Evolutionary conservation across 2,797 vertebrate genomes (phyloP), one percentile per base, ranked within the genome.

Genomic region (Parotocinclus haroldoi): DNA sequence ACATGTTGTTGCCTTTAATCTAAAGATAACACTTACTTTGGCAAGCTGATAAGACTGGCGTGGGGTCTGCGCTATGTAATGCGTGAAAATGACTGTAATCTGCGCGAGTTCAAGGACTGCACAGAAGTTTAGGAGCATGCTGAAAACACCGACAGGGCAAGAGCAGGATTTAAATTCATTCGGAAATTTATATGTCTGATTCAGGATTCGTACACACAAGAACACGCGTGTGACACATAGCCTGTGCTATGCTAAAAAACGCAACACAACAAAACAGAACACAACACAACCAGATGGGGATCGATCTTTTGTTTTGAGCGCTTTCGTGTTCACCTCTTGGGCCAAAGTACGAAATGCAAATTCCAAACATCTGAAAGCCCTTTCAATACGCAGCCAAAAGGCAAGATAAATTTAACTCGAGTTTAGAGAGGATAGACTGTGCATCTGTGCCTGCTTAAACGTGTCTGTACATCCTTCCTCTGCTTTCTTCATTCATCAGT

Each of bases 1-100:
- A 63, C 65, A 62, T 71, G 63, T 62, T 71, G 63, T 62, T 72
- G 60, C n/a, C 64, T 68, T 74, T 48, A 70, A 74, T 76, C 70
- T 56, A 68, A 71, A 42, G 50, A 77, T 68, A 60, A 77, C 66
- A 68, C 19, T 52, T 57, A 69, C 70, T 68, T 49, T 18, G 53
- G 46, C 37, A 50, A 50, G 54, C 7, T 0, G 45, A 55, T 61
- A 71, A 66, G 56, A 56, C 11, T 16, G 53, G 19, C 48, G 56
- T 65, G 19, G 46, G 19, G n/a, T 59, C 12, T 11, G 36, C 8
- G 38, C 53, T 45, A 57, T 40, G 37, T 54, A 68, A 48, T 46
- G 54, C 40, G 66, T 64, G n/a, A 11, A 45, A 64, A 67, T 5
- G 5, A 27, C 27, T 27, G 27, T 27, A 27, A 2, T 27, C 60